A percentile compares a stretch with the other conserved stretches of the same genome.
Evolutionary conservation across 2,797 vertebrate genomes (phyloP).

Genomic region (Chaetophractus vellerosus): DNA sequence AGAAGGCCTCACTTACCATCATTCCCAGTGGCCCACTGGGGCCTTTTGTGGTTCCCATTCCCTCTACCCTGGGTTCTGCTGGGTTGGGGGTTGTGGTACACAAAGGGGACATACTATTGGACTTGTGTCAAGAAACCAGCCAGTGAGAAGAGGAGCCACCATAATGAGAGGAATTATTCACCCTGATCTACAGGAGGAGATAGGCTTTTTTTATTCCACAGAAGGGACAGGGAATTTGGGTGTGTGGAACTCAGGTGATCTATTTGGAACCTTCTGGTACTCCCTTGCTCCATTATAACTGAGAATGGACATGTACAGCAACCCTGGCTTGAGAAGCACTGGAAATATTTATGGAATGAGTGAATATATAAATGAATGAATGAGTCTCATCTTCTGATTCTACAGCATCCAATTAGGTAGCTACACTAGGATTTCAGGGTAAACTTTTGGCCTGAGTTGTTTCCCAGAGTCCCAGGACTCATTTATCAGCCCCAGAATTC

Average conservation of each 20-base stretch:
- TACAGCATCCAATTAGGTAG: too few species aligned
- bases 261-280: neutral
- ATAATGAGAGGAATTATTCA: neutral
- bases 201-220: neutral
- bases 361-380: neutral
- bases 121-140: neutral
- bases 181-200: neutral
- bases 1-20: neutral
- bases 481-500: neutral
- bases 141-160: neutral
- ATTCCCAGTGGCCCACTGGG: neutral
- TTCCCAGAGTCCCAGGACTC: neutral
- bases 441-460: neutral
- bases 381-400: neutral
- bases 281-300: neutral
- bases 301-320: neutral
- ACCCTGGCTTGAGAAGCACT: neutral
- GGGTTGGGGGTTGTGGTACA: neutral
- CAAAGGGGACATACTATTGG: neutral
- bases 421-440: neutral
- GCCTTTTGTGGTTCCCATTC: neutral
- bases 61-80: neutral
- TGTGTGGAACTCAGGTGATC: neutral
- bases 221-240: neutral
- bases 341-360: neutral